Base-by-base conservation (phyloP, 2,888 invertebrate genomes). In the Parnassius mnemosyne region DNA sequence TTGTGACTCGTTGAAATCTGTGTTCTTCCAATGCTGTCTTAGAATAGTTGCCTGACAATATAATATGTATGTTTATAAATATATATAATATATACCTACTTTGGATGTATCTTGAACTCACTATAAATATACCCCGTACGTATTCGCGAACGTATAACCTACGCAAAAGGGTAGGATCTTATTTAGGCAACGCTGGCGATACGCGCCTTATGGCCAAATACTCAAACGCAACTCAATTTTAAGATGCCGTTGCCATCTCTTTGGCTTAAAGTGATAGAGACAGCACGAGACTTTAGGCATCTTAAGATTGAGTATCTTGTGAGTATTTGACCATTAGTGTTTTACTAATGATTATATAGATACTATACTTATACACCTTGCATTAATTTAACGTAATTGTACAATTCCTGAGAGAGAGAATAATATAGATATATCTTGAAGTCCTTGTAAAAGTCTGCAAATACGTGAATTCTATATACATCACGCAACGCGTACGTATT, bases 21-120 rank as follows among this genome's bases (percentile, higher is more conserved):
- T 87, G 87, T 87, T 87, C 90, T 88, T 89, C 87, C 87, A 87
- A 72, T 78, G 78, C 80, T 83, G 72, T 80, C 77, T 68, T 83
- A 13, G 84, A 81, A 79, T 76, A 69, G 74, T 75, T 76, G 77
- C 75, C 77, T 81, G 87, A 89, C 88, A 87, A 88, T 87, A 88
- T 80, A n/a, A 11, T 13, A 49, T 13, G 1, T n/a, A 16, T 49
- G 7, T 47, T 41, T 10, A 13, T 49, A 47, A 16, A 13, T 41
- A 13, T 43, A 34, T 55, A 50, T 20, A 9, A 25, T 34, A 47
- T 53, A 60, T 47, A 60, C 16, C 16, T 16, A 16, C 16, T 34
- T 16, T 51, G 12, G 51, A 42, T 13, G 2, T 43, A 46, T 46
- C 11, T n/a, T 46, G 34, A 34, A 34, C 34, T 34, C 34, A 46